Evolutionary conservation across 2,888 invertebrate genomes (phyloP).

Genomic region (Sinodicranocentrus sp.): DNA sequence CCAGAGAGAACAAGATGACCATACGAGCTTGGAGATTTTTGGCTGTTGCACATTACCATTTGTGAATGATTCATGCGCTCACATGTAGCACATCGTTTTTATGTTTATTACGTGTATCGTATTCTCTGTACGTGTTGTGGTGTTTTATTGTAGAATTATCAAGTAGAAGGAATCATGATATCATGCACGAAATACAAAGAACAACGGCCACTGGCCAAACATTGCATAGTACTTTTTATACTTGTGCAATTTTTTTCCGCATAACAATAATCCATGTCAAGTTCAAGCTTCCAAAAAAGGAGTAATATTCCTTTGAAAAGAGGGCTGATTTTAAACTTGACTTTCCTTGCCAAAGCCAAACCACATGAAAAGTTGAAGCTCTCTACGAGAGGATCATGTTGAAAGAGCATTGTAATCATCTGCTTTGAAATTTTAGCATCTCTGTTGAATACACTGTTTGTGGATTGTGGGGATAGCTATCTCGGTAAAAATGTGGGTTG

Average conservation of each 20-base stretch:
- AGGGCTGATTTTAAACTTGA: conserved; percentile 62
- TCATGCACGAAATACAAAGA: conserved; percentile 38
- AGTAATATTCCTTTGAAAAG: conserved; percentile 58
- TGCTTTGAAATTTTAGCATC: neutral
- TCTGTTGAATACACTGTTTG: too few species aligned
- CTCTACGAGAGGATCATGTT: too few species aligned
- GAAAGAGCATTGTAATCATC: conserved; percentile 33
- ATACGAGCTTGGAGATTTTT: neutral
- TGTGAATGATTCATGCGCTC: conserved; percentile 59
- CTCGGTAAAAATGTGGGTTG: conserved; percentile 49
- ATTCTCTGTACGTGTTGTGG: conserved; percentile 14
- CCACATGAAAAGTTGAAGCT: conserved; percentile 9
- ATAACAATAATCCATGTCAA: conserved; percentile 64
- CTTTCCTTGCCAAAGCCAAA: conserved; percentile 32
- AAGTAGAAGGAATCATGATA: conserved; percentile 30
- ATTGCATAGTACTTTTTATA: neutral
- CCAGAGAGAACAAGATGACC: conserved; percentile 16
- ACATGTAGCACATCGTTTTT: conserved; percentile 24
- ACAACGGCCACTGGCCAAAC: conserved; percentile 54
- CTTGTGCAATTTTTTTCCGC: conserved; percentile 53
- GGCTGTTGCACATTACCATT: conserved; percentile 40
- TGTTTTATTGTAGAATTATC: too few species aligned
- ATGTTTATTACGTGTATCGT: conserved; percentile 26
- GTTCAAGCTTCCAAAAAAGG: conserved; percentile 66
- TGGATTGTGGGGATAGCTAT: too few species aligned